Percentiles rank a stretch among this genome's conserved stretches.
Evolutionary conservation across 2,888 invertebrate genomes (phyloP).

Genomic region (Hanleya hanleyi): DNA sequence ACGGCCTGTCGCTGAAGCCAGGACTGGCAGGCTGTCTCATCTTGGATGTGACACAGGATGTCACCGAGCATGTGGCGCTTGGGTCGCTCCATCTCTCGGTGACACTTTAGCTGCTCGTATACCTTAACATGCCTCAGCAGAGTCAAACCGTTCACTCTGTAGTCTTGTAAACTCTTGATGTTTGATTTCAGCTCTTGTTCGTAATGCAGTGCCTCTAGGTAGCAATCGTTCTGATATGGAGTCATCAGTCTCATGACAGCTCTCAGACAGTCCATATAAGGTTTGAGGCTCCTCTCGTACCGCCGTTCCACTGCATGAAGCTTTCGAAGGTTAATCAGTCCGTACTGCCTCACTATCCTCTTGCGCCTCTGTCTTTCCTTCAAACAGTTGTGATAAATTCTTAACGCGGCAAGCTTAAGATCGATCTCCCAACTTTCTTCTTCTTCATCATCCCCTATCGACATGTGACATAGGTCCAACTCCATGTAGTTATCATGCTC

Average conservation of each 20-base stretch:
- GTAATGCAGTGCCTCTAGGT: slow-evolving; percentile 83
- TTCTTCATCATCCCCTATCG: slow-evolving; percentile 74
- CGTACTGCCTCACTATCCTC: slow-evolving; percentile 83
- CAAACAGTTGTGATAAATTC: slow-evolving; percentile 85
- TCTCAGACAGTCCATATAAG: slow-evolving; percentile 78
- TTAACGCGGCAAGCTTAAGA: slow-evolving; percentile 76
- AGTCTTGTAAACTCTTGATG: slow-evolving; percentile 75
- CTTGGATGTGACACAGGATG: slow-evolving; percentile 63
- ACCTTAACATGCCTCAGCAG: slow-evolving; percentile 79
- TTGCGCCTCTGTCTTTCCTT: slow-evolving; percentile 84
- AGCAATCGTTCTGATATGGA: slow-evolving; percentile 83
- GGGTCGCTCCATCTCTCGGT: slow-evolving; percentile 78
- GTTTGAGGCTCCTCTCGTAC: slow-evolving; percentile 77
- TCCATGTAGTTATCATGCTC: slow-evolving; percentile 90
- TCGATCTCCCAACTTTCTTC: slow-evolving; percentile 68
- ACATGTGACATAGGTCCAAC: slow-evolving; percentile 77
- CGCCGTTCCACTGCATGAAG: slow-evolving; percentile 79
- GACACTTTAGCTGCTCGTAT: slow-evolving; percentile 80
- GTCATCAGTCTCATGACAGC: slow-evolving; percentile 85
- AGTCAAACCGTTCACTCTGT: slow-evolving; percentile 82
- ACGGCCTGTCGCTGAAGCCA: slow-evolving; percentile 67
- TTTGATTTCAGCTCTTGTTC: slow-evolving; percentile 80
- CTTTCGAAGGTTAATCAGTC: slow-evolving; percentile 84
- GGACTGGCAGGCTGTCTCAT: slow-evolving; percentile 65
- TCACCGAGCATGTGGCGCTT: slow-evolving; percentile 67